These are phyloP conservation scores for Pseudorhombus dupliciocellatus DNA, from an alignment of 2,113 vertebrate species.

Conservation along the genomic window DNA sequence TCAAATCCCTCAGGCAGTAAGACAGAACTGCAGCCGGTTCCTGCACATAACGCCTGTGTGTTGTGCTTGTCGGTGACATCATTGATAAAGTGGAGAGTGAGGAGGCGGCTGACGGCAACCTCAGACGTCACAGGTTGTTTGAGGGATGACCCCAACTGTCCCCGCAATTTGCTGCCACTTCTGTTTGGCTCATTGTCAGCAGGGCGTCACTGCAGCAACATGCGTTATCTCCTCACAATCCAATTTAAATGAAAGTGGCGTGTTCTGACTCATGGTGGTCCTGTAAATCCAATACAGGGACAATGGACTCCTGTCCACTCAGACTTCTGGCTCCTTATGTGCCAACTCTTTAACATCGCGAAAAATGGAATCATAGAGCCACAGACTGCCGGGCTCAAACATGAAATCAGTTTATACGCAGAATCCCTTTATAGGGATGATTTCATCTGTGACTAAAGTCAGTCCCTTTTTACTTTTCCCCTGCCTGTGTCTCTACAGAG, in stretches of 20 bases:
- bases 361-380: neutral
- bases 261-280: constrained; percentile 21
- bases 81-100: constrained; percentile 29
- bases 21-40: constrained; percentile 6
- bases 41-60: constrained; percentile 8
- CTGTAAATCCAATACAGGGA: constrained; percentile 22
- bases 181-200: constrained; percentile 35
- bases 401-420: neutral
- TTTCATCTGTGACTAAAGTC: neutral
- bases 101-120: constrained; percentile 10
- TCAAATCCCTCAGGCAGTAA: neutral
- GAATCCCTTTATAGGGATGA: neutral
- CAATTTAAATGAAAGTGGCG: constrained; percentile 15
- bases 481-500: neutral
- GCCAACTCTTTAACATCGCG: neutral
- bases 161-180: constrained; percentile 38
- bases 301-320: neutral
- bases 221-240: constrained; percentile 8
- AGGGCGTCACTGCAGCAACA: constrained; percentile 24
- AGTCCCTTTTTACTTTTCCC: too few relatives aligned
- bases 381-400: neutral
- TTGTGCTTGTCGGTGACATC: constrained; percentile 17
- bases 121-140: constrained; percentile 37
- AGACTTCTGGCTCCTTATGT: constrained; percentile 1
- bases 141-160: constrained; percentile 55